Base-by-base conservation (phyloP, 2,888 invertebrate species). In the Anticlea derivata region DNA sequence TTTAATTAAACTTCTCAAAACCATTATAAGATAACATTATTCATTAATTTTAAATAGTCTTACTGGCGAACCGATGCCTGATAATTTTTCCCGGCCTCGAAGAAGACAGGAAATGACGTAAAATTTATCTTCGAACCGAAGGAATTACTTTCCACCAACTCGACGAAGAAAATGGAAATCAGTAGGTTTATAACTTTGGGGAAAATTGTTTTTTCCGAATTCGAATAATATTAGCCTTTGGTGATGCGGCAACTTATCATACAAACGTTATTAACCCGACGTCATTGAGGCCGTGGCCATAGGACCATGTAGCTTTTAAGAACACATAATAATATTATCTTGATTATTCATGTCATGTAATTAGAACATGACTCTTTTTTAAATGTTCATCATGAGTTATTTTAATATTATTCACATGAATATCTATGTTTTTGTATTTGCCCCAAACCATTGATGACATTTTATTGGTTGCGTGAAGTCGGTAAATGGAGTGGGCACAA, bases 21-120 rank as follows among this genome's bases (percentile, higher is more conserved):
- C 85, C 83, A 83, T 89, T 87, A 88, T 87, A 84, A 83, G 89
- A 90, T 89, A 89, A 88, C 86, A 89, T 86, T 87, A 88, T 87
- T 89, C 86, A 89, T 89, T 88, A 90, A 90, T 88, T 89, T 88
- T 82, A 86, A 88, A 88, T 82, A 79, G 79, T 79, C 76, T 73
- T 74, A 77, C 78, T 75, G 79, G 70, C 76, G 70, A 77, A 79
- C 77, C 83, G 82, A 87, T 83, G 80, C 69, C 80, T 83, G 84
- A 87, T 87, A 86, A 88, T 87, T 86, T 87, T 86, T 83, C 75
- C 76, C 71, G 74, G 80, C 80, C 78, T 79, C 72, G 70, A 66
- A 75, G 77, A 68, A 80, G 82, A 81, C 81, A 83, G 86, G 83
- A 86, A 87, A 88, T 82, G 82, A 86, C 80, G 77, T 81, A 80